phyloP scores from a whole-genome alignment of 2,797 vertebrate species.

The Pipistrellus kuhlii region DNA sequence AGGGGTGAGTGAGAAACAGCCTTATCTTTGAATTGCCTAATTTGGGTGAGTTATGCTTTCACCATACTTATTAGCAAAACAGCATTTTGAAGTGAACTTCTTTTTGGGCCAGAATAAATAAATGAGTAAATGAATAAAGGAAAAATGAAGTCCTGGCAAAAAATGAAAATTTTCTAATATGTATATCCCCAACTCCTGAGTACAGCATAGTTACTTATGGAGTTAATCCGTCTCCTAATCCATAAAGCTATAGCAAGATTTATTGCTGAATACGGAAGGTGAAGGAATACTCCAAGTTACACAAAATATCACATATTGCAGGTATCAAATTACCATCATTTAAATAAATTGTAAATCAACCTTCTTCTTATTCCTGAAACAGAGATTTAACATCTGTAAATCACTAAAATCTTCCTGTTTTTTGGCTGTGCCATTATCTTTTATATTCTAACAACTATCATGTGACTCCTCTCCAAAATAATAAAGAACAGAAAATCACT shows the following conservation, averaged over 20 bases:
- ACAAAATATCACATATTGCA: constrained; percentile 47
- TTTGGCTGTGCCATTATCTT: constrained; percentile 11
- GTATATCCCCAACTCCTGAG: constrained; percentile 8
- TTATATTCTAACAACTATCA: constrained; percentile 32
- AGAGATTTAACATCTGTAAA: not conserved
- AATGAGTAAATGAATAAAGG: constrained; percentile 38
- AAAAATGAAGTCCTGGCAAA: constrained; percentile 50
- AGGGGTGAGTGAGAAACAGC: not conserved
- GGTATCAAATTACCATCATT: constrained; percentile 63
- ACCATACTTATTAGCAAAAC: constrained; percentile 33
- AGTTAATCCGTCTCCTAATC: constrained; percentile 39
- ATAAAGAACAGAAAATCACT: constrained; percentile 27
- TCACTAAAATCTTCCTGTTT: not conserved
- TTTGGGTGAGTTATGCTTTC: constrained; percentile 66
- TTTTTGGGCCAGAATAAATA: constrained; percentile 55
- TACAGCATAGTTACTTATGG: not conserved
- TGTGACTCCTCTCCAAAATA: constrained; percentile 38
- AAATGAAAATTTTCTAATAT: constrained; percentile 54
- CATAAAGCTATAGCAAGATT: constrained; percentile 54
- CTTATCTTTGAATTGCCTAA: constrained; percentile 65
- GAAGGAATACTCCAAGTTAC: constrained; percentile 60
- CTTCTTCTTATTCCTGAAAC: not conserved
- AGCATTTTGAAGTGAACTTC: constrained; percentile 50
- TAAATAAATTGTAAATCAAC: constrained; percentile 60
- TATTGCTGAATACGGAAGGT: constrained; percentile 62